Evolutionary conservation across 2,888 invertebrate genomes (phyloP).

Genomic region (Silvanus unidentatus): DNA sequence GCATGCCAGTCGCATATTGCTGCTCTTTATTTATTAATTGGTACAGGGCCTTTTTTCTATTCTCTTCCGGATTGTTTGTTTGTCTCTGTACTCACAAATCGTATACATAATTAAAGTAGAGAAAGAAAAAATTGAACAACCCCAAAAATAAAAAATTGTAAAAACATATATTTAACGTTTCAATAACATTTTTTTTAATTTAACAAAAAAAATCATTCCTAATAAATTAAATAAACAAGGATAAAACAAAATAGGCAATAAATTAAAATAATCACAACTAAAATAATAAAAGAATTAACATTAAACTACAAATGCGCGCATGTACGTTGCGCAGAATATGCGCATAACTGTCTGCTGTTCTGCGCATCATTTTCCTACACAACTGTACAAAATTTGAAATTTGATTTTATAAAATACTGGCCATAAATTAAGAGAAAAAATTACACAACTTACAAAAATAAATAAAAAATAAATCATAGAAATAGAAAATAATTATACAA

Average conservation of each 20-base stretch:
- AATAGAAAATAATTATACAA: slow-evolving; percentile 64
- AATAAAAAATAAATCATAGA: slow-evolving; percentile 11
- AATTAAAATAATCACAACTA: slow-evolving; percentile 12
- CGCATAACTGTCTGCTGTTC: too few relatives aligned
- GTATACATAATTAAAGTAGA: slow-evolving; percentile 20
- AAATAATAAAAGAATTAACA: not conserved
- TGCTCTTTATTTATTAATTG: slow-evolving; percentile 73
- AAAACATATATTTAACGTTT: slow-evolving; percentile 27
- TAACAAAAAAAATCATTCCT: slow-evolving; percentile 24
- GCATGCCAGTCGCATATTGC: slow-evolving; percentile 69
- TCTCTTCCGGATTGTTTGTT: slow-evolving; percentile 50
- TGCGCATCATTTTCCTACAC: too few relatives aligned
- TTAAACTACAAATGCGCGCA: not conserved
- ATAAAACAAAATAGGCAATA: slow-evolving; percentile 18
- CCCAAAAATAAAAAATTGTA: slow-evolving; percentile 18
- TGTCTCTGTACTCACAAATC: slow-evolving; percentile 34
- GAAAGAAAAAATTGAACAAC: slow-evolving; percentile 27
- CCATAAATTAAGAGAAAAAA: slow-evolving; percentile 12
- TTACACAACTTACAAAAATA: slow-evolving; percentile 3
- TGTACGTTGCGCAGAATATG: too few relatives aligned
- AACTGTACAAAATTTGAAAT: slow-evolving; percentile 5
- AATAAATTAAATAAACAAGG: slow-evolving; percentile 15
- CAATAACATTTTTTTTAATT: slow-evolving; percentile 23
- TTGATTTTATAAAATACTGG: slow-evolving; percentile 15
- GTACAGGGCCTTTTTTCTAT: slow-evolving; percentile 64